These are phyloP conservation scores for Gobionotothen gibberifrons DNA, from an alignment of 2,797 vertebrate species.

Conservation along the genomic window DNA sequence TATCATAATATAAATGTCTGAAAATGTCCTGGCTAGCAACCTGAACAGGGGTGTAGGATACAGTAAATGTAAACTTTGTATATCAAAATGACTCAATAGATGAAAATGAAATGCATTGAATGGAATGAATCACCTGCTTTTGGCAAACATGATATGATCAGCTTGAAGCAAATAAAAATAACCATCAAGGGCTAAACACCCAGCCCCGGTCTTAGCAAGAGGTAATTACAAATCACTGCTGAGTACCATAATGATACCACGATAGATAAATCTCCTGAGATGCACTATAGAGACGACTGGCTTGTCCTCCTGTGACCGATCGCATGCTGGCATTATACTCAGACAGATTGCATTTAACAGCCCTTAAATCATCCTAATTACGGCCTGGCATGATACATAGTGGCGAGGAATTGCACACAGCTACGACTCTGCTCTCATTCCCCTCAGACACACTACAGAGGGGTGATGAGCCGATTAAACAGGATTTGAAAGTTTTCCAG, in stretches of 20 bases:
- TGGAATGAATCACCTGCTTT: conserved; percentile 39
- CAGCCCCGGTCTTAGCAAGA: conserved; percentile 3
- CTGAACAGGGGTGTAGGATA: conserved; percentile 2
- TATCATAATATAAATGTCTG: conserved; percentile 7
- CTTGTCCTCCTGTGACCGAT: conserved; percentile 39
- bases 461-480: conserved; percentile 38
- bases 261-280: conserved; percentile 22
- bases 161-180: conserved; percentile 30
- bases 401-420: conserved; percentile 39
- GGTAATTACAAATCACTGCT: conserved; percentile 24
- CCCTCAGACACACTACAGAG: conserved; percentile 18
- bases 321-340: conserved; percentile 35
- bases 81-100: conserved; percentile 39
- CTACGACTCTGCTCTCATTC: conserved; percentile 30
- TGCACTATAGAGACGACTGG: conserved; percentile 27
- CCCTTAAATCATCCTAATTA: conserved; percentile 73
- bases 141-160: conserved; percentile 27
- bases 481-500: conserved; percentile 35
- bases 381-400: conserved; percentile 48
- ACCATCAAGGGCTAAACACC: background rate
- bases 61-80: background rate
- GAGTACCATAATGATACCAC: conserved; percentile 28
- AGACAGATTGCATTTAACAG: conserved; percentile 60
- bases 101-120: conserved; percentile 32
- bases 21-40: background rate